Percentiles rank a stretch among this genome's conserved stretches.
phyloP scores from a whole-genome alignment of 2,888 invertebrate genomes.

The Mythimna loreyi region DNA sequence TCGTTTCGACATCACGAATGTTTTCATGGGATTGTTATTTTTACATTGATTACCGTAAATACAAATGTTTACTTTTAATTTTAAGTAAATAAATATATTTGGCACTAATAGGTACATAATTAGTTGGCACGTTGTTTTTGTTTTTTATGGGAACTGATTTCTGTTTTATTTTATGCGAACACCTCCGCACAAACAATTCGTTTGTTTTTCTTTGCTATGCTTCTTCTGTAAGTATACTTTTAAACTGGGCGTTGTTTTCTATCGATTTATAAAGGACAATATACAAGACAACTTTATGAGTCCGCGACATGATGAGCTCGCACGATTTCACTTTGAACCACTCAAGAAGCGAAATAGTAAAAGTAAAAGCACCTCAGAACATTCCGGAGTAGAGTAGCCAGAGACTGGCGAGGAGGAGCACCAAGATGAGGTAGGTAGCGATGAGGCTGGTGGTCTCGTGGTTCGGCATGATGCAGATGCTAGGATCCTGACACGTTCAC shows the following conservation, averaged over 20 bases:
- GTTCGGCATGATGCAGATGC: slow-evolving; percentile 84
- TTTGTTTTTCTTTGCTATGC: slow-evolving; percentile 10
- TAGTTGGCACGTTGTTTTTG: slow-evolving; percentile 24
- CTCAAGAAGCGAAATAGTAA: slow-evolving; percentile 26
- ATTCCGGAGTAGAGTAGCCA: slow-evolving; percentile 93
- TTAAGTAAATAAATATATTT: slow-evolving; percentile 34
- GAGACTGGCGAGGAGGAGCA: slow-evolving; percentile 92
- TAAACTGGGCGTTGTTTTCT: neutral
- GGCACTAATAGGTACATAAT: slow-evolving; percentile 27
- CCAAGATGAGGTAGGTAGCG: slow-evolving; percentile 93
- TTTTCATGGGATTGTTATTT: slow-evolving; percentile 59
- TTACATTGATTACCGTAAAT: slow-evolving; percentile 36
- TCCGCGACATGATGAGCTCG: neutral
- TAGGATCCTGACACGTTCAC: slow-evolving; percentile 76
- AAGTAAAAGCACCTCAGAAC: slow-evolving; percentile 83
- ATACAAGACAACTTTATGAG: slow-evolving; percentile 5
- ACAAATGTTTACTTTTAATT: slow-evolving; percentile 40
- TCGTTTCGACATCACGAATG: slow-evolving; percentile 63
- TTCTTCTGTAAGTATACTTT: neutral
- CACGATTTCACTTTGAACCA: slow-evolving; percentile 31
- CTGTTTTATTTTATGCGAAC: slow-evolving; percentile 19
- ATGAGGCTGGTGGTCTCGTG: slow-evolving; percentile 93
- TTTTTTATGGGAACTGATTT: slow-evolving; percentile 22
- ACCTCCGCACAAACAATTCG: neutral
- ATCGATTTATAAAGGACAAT: neutral